phyloP scores from a whole-genome alignment of 37 sponge, comb jelly and placozoan genomes.

The Bolinopsis microptera region DNA sequence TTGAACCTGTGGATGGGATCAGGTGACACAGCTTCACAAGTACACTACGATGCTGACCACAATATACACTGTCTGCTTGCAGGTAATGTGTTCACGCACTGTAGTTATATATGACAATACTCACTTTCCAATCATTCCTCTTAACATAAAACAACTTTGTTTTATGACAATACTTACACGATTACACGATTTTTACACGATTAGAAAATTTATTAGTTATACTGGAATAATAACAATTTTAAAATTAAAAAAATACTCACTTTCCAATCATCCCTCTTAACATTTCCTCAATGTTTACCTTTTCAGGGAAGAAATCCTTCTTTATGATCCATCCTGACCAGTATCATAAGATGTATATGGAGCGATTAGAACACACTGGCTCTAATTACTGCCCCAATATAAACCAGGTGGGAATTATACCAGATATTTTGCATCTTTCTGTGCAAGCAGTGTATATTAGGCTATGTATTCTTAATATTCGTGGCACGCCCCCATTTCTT shows the following conservation, averaged over 20 bases:
- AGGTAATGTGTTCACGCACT: not conserved
- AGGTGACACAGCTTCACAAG: slow-evolving; percentile 66
- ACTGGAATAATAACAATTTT: no score
- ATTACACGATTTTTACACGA: no score
- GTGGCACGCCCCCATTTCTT: no score
- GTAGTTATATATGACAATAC: slow-evolving; percentile 52
- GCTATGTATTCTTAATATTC: no score
- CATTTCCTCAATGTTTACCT: no score
- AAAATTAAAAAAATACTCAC: no score
- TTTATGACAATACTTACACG: no score
- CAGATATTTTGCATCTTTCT: no score
- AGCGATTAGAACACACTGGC: slow-evolving; percentile 1
- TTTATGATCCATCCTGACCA: slow-evolving; percentile 65
- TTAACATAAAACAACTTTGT: not conserved
- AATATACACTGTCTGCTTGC: slow-evolving; percentile 70
- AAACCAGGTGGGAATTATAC: slow-evolving; percentile 43
- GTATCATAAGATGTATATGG: slow-evolving; percentile 38
- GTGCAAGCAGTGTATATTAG: no score
- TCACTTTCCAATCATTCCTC: not conserved
- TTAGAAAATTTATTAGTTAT: no score
- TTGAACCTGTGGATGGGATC: slow-evolving; percentile 69
- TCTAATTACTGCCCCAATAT: slow-evolving; percentile 33
- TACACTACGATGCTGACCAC: slow-evolving; percentile 71
- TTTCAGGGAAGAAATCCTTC: slow-evolving; percentile 60
- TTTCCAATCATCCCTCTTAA: no score